Conservation (phyloP, 2,888 invertebrate species). For the Diarsia rubi region DNA sequence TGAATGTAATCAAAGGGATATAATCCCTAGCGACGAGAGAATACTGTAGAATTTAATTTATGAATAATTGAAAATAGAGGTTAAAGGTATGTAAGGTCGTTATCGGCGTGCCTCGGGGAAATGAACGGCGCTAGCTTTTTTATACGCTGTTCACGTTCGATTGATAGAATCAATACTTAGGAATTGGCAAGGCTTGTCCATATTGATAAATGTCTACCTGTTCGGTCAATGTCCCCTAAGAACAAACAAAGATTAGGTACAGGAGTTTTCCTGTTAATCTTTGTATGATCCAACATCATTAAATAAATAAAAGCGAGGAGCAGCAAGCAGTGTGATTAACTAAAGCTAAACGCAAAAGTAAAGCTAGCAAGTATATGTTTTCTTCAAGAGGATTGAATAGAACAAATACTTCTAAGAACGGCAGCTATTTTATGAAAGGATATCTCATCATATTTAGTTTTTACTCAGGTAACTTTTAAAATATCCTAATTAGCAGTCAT, state of each 20-base stretch:
- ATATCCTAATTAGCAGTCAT: neutral
- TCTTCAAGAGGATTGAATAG: neutral
- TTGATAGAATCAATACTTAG: conserved; percentile 73
- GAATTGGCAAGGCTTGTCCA: conserved; percentile 16
- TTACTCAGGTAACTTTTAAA: neutral
- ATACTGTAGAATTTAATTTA: conserved; percentile 81
- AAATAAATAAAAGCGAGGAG: conserved; percentile 8
- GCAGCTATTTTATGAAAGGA: neutral
- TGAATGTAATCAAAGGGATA: conserved; percentile 79
- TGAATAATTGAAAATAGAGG: conserved; percentile 88
- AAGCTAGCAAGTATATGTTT: no score
- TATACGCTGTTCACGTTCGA: conserved; percentile 77
- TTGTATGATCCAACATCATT: conserved; percentile 5
- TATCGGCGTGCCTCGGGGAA: conserved; percentile 83
- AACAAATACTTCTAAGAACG: conserved; percentile 4
- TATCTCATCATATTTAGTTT: conserved; percentile 6
- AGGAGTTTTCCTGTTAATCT: neutral
- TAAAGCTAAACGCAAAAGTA: no score
- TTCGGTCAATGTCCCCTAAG: neutral
- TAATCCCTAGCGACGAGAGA: conserved; percentile 74
- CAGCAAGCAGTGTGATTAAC: conserved; percentile 6
- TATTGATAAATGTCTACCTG: conserved; percentile 20
- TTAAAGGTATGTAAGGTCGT: conserved; percentile 85
- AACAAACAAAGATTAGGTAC: neutral
- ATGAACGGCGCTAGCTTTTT: conserved; percentile 79